A percentile compares a stretch with the other conserved stretches of the same genome.
Conservation (phyloP, 1,140 invertebrate species). For the Drosophila tani region DNA sequence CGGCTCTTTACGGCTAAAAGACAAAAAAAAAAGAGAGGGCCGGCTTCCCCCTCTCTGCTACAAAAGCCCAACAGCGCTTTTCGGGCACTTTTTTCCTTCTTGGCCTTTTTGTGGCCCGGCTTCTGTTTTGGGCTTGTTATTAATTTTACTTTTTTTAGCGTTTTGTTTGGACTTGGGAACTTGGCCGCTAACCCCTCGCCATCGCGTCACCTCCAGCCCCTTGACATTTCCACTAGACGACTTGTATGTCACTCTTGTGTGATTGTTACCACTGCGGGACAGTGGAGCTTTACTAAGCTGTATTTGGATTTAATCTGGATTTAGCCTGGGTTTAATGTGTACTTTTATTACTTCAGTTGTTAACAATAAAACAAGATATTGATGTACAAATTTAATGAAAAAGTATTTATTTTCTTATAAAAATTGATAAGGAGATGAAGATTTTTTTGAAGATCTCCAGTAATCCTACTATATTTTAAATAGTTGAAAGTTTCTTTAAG, state of each 20-base stretch:
- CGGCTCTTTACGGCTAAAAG: constrained; percentile 38
- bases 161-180: constrained; percentile 56
- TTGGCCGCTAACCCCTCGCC: constrained; percentile 14
- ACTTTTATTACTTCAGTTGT: background rate
- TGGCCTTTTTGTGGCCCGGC: constrained; percentile 51
- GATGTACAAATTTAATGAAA: too few relatives aligned
- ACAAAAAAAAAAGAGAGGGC: background rate
- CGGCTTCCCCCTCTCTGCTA: constrained; percentile 16
- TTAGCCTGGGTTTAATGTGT: background rate
- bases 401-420: background rate
- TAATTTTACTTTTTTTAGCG: constrained; percentile 54
- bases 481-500: too few relatives aligned
- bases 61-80: constrained; percentile 68
- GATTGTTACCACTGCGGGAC: constrained; percentile 52
- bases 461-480: background rate
- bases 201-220: constrained; percentile 11
- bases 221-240: constrained; percentile 47
- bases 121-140: constrained; percentile 44
- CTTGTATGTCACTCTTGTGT: constrained; percentile 75
- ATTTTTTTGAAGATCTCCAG: background rate
- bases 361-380: too few relatives aligned
- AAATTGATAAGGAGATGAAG: background rate
- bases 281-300: background rate
- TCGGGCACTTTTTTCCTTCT: constrained; percentile 58
- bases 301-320: background rate